phyloP scores from a whole-genome alignment of 2,113 vertebrate species.

The Chamaea fasciata region DNA sequence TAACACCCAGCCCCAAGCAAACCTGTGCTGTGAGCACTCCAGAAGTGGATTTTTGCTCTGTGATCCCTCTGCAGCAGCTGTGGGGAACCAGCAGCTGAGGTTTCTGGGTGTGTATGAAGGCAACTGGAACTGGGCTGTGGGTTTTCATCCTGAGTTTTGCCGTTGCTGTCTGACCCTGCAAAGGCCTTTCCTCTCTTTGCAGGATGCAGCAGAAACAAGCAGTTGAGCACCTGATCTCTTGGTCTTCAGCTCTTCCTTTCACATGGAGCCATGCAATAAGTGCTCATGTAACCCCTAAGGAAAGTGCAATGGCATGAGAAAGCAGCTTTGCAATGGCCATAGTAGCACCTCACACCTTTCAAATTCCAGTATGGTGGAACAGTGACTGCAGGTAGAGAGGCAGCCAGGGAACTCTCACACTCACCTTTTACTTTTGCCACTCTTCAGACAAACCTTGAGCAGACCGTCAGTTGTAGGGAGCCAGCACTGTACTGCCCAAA shows the following conservation, averaged over 20 bases:
- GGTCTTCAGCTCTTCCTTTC: neutral
- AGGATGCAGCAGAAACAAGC: neutral
- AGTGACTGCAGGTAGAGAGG: neutral
- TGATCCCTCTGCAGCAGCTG: slow-evolving; percentile 25
- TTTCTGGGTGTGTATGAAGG: neutral
- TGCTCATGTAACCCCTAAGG: neutral
- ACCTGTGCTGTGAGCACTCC: neutral
- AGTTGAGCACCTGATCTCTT: neutral
- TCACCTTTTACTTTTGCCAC: neutral
- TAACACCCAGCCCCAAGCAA: neutral
- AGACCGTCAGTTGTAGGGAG: neutral
- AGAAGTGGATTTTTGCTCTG: neutral
- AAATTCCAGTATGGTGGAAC: neutral
- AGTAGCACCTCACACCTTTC: neutral
- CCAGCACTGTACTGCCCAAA: neutral
- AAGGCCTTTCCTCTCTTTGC: neutral
- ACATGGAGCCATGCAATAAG: neutral
- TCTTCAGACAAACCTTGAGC: neutral
- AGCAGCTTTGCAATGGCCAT: neutral
- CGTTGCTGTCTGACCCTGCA: slow-evolving; percentile 9
- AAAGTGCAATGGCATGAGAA: neutral
- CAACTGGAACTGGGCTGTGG: neutral
- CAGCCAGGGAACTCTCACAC: neutral
- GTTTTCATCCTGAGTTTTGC: neutral
- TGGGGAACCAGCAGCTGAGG: neutral